These are phyloP conservation scores for Eilema sororculum DNA, from an alignment of 2,888 invertebrate genomes.

Conservation along the genomic window DNA sequence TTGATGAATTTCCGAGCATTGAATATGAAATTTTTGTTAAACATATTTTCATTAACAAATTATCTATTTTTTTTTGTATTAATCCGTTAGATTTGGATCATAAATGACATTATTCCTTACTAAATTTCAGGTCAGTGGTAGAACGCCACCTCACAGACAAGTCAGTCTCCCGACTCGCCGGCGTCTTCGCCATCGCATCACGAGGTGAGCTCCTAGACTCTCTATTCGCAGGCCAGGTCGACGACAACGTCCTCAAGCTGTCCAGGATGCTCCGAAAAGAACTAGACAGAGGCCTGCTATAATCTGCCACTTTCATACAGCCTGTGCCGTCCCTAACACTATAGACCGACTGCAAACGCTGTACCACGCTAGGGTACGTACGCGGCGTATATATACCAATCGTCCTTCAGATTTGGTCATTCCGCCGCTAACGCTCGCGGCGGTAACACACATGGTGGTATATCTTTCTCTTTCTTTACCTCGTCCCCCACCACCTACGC, in stretches of 20 bases:
- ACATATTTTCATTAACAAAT: too few species aligned
- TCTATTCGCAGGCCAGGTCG: constrained; percentile 77
- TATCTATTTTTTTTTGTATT: too few species aligned
- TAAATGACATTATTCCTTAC: background rate
- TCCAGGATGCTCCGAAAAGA: constrained; percentile 82
- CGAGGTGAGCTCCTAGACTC: constrained; percentile 79
- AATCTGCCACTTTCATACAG: constrained; percentile 56
- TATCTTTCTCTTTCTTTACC: too few species aligned
- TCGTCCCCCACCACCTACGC: too few species aligned
- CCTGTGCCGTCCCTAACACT: constrained; percentile 73
- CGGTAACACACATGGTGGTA: too few species aligned
- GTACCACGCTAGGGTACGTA: too few species aligned
- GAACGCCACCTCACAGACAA: constrained; percentile 94
- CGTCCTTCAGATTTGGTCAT: too few species aligned
- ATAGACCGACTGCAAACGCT: constrained; percentile 12
- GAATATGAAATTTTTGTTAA: too few species aligned
- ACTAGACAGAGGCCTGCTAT: constrained; percentile 80
- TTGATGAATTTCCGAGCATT: too few species aligned
- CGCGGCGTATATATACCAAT: too few species aligned
- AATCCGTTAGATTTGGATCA: too few species aligned
- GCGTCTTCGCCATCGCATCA: constrained; percentile 88
- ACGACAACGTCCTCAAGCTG: constrained; percentile 79
- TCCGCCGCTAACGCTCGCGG: too few species aligned
- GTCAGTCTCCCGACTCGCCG: constrained; percentile 92
- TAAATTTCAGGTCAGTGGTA: constrained; percentile 88